phyloP scores from a whole-genome alignment of 2,797 vertebrate species.

The Myotis findleyi region DNA sequence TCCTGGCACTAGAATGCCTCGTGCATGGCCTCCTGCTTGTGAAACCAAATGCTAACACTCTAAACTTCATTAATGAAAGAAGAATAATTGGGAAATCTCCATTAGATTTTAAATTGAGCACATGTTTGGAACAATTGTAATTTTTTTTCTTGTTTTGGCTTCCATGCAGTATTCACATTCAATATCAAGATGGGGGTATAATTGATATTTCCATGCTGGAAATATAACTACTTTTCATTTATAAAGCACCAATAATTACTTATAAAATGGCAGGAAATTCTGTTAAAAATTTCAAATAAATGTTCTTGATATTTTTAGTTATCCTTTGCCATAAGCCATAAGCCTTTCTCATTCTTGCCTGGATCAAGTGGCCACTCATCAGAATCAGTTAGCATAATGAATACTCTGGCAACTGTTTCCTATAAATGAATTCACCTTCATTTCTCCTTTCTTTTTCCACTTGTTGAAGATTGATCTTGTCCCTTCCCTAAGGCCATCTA shows the following conservation, averaged over 20 bases:
- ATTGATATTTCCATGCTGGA: constrained; percentile 66
- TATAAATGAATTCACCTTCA: neutral
- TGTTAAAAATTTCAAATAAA: constrained; percentile 49
- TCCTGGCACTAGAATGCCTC: neutral
- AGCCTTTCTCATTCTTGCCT: neutral
- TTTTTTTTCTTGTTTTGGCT: constrained; percentile 7
- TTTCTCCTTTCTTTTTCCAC: neutral
- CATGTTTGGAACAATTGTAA: constrained; percentile 62
- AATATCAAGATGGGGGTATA: constrained; percentile 37
- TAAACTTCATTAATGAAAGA: constrained; percentile 51
- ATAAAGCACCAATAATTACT: constrained; percentile 70
- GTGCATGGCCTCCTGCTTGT: neutral
- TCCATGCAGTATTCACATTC: constrained; percentile 62
- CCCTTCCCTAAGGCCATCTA: neutral
- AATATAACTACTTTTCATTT: constrained; percentile 65
- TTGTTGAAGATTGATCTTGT: neutral
- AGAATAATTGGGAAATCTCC: constrained; percentile 39
- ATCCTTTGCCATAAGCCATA: neutral
- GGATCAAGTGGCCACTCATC: neutral
- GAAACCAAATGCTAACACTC: neutral
- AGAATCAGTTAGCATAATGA: neutral
- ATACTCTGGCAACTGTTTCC: neutral
- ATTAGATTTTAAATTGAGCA: constrained; percentile 69
- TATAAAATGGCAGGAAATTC: constrained; percentile 57
- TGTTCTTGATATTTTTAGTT: constrained; percentile 69